Conservation (phyloP, 2,888 invertebrate species). For the Acronicta aceris region DNA sequence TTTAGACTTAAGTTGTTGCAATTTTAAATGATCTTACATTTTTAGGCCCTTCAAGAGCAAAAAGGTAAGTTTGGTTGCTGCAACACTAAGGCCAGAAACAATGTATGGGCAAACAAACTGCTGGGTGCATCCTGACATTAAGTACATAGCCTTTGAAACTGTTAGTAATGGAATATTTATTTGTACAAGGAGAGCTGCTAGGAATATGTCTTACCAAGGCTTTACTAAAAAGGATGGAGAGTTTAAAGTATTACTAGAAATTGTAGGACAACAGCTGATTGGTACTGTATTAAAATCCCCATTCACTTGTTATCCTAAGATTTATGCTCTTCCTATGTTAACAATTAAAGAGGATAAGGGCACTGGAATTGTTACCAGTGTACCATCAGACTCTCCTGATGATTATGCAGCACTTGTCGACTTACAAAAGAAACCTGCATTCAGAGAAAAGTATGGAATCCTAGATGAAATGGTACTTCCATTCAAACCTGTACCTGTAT, state of each 20-base stretch:
- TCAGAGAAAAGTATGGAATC: slow-evolving; percentile 97
- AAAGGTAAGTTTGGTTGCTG: slow-evolving; percentile 96
- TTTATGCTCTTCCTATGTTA: slow-evolving; percentile 99
- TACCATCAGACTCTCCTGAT: slow-evolving; percentile 99
- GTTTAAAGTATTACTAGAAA: slow-evolving; percentile 91
- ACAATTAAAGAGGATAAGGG: slow-evolving; percentile 99
- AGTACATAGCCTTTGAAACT: slow-evolving; percentile 95
- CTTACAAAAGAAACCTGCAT: slow-evolving; percentile 97
- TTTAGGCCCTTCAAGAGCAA: slow-evolving; percentile 86
- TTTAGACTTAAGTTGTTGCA: not conserved
- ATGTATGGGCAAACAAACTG: slow-evolving; percentile 99
- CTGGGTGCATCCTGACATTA: slow-evolving; percentile 98
- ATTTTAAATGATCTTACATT: slow-evolving; percentile 49
- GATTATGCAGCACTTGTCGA: slow-evolving; percentile 99
- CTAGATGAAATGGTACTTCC: slow-evolving; percentile 92
- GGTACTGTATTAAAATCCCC: slow-evolving; percentile 96
- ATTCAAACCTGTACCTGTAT: slow-evolving; percentile 93
- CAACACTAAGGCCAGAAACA: slow-evolving; percentile 99
- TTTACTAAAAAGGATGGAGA: slow-evolving; percentile 95
- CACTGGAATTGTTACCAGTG: slow-evolving; percentile 99
- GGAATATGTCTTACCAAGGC: slow-evolving; percentile 98
- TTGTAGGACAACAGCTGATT: slow-evolving; percentile 93
- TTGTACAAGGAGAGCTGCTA: slow-evolving; percentile 96
- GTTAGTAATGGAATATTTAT: slow-evolving; percentile 94
- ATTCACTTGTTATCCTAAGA: slow-evolving; percentile 93